Conservation (phyloP, 2,113 vertebrate genomes). For the Protobothrops mucrosquamatus region DNA sequence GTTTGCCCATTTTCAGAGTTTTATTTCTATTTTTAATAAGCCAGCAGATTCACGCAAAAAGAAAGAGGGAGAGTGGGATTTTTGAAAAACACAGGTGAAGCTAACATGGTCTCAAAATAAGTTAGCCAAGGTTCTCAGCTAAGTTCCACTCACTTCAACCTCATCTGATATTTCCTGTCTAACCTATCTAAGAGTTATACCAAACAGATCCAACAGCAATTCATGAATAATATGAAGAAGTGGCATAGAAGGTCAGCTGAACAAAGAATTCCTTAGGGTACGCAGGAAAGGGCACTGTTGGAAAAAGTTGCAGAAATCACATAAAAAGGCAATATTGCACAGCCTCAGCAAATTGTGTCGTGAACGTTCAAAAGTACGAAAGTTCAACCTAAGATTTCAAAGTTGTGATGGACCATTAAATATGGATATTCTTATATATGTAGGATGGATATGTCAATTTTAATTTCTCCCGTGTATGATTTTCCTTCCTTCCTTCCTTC, state of each 20-base stretch:
- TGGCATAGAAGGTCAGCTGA: not conserved
- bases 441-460: not conserved
- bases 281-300: not conserved
- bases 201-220: conserved; percentile 15
- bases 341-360: not conserved
- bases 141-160: not conserved
- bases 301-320: conserved; percentile 19
- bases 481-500: not conserved
- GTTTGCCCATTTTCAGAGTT: not conserved
- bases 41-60: not conserved
- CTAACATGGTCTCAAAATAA: not conserved
- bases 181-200: conserved; percentile 10
- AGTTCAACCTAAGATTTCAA: not conserved
- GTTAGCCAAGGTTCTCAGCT: not conserved
- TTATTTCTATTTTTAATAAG: not conserved
- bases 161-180: not conserved
- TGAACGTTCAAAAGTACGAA: not conserved
- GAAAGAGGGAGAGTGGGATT: not conserved
- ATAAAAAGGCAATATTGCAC: not conserved
- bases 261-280: conserved; percentile 18
- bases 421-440: not conserved
- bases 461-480: not conserved
- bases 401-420: conserved; percentile 17
- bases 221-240: conserved; percentile 29
- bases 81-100: not conserved